A percentile compares a stretch with the other conserved stretches of the same genome.
phyloP scores from a whole-genome alignment of 1,140 invertebrate genomes.

The Aphidius ervi region DNA sequence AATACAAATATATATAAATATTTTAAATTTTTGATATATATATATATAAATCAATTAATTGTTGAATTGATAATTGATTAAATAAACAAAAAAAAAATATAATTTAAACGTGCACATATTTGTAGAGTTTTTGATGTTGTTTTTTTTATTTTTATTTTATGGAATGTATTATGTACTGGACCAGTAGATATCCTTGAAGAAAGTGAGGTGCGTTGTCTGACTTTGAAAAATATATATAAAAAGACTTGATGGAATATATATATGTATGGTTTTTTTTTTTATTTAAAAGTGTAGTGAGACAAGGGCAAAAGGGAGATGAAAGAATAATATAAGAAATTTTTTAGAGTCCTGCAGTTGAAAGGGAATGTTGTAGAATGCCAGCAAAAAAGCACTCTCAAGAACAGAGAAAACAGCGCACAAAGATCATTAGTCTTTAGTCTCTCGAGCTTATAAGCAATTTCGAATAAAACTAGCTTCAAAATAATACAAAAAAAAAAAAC shows the following conservation, averaged over 20 bases:
- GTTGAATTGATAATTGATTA: no score
- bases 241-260: constrained; percentile 7
- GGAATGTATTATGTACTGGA: background rate
- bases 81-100: no score
- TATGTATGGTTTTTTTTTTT: no score
- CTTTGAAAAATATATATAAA: constrained; percentile 15
- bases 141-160: constrained; percentile 1
- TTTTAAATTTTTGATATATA: no score
- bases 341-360: constrained; percentile 42
- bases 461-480: no score
- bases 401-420: constrained; percentile 32
- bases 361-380: constrained; percentile 54
- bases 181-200: constrained; percentile 12
- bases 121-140: background rate
- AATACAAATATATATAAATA: no score
- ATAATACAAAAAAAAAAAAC: no score
- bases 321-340: constrained; percentile 8
- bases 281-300: no score
- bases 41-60: no score
- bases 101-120: background rate
- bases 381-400: constrained; percentile 42
- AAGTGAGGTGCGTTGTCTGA: constrained; percentile 13
- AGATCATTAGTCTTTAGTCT: constrained; percentile 52
- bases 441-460: constrained; percentile 21
- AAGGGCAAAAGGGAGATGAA: constrained; percentile 18